phyloP scores from a whole-genome alignment of 2,113 vertebrate genomes.

The Odobenus rosmarus region DNA sequence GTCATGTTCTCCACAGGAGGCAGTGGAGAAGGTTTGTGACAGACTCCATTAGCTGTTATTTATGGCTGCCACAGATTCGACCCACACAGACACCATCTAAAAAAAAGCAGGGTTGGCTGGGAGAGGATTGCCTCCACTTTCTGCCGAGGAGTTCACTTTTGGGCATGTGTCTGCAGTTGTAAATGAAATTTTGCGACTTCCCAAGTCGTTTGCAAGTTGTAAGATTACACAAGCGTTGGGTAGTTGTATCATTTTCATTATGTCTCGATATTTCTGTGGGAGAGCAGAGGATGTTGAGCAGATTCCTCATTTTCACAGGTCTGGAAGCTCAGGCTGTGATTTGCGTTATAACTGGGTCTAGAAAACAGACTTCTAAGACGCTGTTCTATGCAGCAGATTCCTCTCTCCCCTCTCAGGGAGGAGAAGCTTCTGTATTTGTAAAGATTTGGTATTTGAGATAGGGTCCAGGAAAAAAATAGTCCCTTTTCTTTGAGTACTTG shows the following conservation, averaged over 20 bases:
- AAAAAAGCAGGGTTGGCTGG: background rate
- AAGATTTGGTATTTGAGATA: slow-evolving; percentile 1
- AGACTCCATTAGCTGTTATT: background rate
- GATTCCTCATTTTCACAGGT: slow-evolving; percentile 37
- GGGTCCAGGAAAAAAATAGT: background rate
- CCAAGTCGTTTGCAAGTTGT: background rate
- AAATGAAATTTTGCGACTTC: slow-evolving; percentile 30
- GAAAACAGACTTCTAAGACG: background rate
- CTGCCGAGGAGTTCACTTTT: background rate
- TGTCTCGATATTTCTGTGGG: background rate
- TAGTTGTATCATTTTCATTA: background rate
- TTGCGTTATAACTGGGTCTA: background rate
- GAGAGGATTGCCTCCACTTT: background rate
- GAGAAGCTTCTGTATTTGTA: background rate
- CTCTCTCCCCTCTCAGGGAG: background rate
- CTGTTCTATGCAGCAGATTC: background rate
- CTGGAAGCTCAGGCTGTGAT: background rate
- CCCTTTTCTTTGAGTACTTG: background rate
- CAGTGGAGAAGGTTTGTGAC: background rate
- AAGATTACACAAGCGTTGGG: background rate
- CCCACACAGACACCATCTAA: background rate
- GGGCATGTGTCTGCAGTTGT: background rate
- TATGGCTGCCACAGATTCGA: background rate
- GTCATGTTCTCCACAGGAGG: background rate
- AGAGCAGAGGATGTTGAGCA: background rate